phyloP scores from a whole-genome alignment of 2,888 invertebrate genomes.

The Selenia dentaria region DNA sequence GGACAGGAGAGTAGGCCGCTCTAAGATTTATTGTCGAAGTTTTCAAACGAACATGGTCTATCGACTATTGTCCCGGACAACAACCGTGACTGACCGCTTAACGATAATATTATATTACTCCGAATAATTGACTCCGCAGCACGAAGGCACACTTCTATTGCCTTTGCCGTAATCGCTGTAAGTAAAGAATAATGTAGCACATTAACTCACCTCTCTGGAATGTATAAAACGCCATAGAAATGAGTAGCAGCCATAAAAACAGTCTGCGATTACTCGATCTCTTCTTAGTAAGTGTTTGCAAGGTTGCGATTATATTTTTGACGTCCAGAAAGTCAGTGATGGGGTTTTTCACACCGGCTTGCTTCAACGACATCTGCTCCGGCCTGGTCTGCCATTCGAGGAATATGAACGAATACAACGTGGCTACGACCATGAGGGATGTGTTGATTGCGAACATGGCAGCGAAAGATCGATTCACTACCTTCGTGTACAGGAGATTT shows the following conservation, averaged over 20 bases:
- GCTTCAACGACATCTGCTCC: constrained; percentile 85
- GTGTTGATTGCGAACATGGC: constrained; percentile 90
- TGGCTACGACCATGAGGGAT: constrained; percentile 83
- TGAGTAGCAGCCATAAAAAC: constrained; percentile 88
- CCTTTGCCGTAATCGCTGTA: too few species aligned
- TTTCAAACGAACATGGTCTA: too few species aligned
- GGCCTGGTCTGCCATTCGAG: constrained; percentile 89
- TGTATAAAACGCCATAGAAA: constrained; percentile 91
- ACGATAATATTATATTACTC: too few species aligned
- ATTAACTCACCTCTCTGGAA: constrained; percentile 89
- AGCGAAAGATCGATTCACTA: constrained; percentile 87
- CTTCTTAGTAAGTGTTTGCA: constrained; percentile 85
- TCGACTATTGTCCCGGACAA: too few species aligned
- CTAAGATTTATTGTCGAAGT: too few species aligned
- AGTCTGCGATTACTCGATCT: constrained; percentile 84
- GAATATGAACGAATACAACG: constrained; percentile 86
- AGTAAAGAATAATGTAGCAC: too few species aligned
- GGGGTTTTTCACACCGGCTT: constrained; percentile 83
- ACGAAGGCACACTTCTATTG: too few species aligned
- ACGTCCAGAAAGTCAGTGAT: constrained; percentile 89
- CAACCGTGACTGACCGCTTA: too few species aligned
- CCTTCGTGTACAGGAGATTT: constrained; percentile 86
- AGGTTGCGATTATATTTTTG: constrained; percentile 86
- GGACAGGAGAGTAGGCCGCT: too few species aligned
- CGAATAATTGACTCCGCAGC: too few species aligned